Evolutionary conservation across 1,140 invertebrate species (phyloP).

Genomic region (Pseudachorutes palmiensis): DNA sequence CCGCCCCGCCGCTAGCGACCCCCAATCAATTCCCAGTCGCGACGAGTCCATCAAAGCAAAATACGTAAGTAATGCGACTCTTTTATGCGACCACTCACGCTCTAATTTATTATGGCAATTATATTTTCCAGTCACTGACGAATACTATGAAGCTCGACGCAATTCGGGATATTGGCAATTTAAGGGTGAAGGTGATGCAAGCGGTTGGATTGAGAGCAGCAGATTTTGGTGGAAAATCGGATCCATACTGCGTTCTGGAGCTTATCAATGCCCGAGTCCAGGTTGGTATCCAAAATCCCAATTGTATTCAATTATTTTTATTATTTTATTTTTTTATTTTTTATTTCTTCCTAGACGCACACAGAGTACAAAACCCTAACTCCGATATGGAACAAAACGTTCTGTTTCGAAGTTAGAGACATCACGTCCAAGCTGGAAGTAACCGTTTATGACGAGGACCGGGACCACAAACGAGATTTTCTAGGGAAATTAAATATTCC

Average conservation of each 20-base stretch:
- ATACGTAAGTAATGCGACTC: neutral
- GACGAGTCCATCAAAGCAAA: neutral
- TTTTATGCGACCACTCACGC: neutral
- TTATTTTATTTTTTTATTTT: neutral
- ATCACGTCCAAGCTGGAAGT: conserved; percentile 92
- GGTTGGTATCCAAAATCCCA: conserved; percentile 18
- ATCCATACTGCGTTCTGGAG: conserved; percentile 96
- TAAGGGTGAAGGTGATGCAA: conserved; percentile 80
- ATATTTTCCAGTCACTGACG: neutral
- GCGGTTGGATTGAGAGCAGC: conserved; percentile 81
- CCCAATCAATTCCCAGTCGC: neutral
- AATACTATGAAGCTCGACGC: neutral
- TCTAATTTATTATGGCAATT: neutral
- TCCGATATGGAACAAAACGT: conserved; percentile 97
- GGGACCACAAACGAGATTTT: conserved; percentile 96
- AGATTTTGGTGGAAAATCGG: conserved; percentile 85
- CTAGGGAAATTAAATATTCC: conserved; percentile 89
- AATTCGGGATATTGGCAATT: conserved; percentile 67
- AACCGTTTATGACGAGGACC: conserved; percentile 96
- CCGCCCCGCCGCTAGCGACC: neutral
- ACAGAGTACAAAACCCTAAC: conserved; percentile 96
- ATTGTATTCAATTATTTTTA: neutral
- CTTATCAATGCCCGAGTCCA: conserved; percentile 81
- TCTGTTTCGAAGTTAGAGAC: conserved; percentile 95
- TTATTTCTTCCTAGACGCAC: conserved; percentile 65